phyloP scores from a whole-genome alignment of 2,113 vertebrate species.

The Chascanopsetta lugubris region DNA sequence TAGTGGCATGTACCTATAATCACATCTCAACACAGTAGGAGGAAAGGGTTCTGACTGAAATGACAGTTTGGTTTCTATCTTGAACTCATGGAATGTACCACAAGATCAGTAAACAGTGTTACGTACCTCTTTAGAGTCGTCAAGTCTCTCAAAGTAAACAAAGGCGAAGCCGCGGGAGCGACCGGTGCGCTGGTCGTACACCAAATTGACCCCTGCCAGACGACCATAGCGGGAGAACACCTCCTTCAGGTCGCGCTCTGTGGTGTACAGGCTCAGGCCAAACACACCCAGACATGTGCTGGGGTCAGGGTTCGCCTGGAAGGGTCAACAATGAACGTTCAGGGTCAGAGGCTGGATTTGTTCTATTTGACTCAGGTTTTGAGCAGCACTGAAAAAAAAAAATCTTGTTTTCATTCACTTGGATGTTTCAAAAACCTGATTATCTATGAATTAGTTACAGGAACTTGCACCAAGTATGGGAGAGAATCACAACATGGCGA shows the following conservation, averaged over 20 bases:
- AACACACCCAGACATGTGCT: slow-evolving; percentile 94
- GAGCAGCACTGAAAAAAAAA: too few species aligned
- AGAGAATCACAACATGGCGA: background rate
- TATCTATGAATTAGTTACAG: too few species aligned
- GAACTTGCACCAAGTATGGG: background rate
- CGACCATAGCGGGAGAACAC: slow-evolving; percentile 94
- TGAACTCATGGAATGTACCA: background rate
- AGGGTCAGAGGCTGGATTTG: background rate
- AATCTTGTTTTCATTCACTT: too few species aligned
- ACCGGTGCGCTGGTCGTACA: slow-evolving; percentile 93
- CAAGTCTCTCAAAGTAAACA: slow-evolving; percentile 93
- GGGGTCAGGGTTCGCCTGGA: slow-evolving; percentile 93
- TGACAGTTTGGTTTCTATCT: background rate
- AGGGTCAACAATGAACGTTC: slow-evolving; percentile 30
- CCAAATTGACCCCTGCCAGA: slow-evolving; percentile 91
- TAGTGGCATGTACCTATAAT: slow-evolving; percentile 56
- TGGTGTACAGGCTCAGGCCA: slow-evolving; percentile 94
- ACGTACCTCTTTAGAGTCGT: slow-evolving; percentile 93
- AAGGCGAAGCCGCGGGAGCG: slow-evolving; percentile 94
- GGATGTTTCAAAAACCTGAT: too few species aligned
- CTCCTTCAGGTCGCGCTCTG: slow-evolving; percentile 91
- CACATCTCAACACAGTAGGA: slow-evolving; percentile 12
- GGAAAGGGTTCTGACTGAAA: background rate
- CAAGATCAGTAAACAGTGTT: background rate
- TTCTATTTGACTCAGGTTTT: background rate